phyloP scores from a whole-genome alignment of 2,888 invertebrate genomes.

The Onchidella celtica region DNA sequence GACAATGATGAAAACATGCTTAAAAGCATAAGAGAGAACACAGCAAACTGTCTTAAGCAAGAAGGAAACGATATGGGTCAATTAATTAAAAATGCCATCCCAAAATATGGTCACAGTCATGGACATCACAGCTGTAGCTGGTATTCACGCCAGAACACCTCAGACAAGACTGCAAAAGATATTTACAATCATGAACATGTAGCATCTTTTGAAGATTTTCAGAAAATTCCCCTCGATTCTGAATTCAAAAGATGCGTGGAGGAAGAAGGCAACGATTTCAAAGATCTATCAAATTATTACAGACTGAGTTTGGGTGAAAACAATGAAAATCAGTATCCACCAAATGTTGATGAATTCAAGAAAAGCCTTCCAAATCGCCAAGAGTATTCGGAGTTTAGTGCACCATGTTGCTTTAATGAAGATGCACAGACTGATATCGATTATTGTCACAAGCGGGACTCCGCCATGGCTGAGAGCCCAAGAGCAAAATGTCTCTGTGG shows the following conservation, averaged over 20 bases:
- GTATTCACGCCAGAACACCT: constrained; percentile 45
- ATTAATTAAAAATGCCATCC: background rate
- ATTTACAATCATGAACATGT: constrained; percentile 49
- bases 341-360: no score
- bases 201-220: constrained; percentile 10
- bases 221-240: constrained; percentile 32
- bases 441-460: no score
- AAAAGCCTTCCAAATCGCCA: no score
- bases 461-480: no score
- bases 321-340: no score
- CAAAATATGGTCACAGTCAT: background rate
- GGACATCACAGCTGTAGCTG: constrained; percentile 39
- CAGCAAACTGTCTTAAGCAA: background rate
- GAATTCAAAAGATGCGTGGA: constrained; percentile 45
- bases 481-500: no score
- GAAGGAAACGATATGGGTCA: background rate
- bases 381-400: no score
- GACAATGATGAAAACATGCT: background rate
- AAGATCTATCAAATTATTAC: no score
- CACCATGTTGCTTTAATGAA: no score
- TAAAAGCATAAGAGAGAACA: background rate
- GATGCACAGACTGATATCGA: no score
- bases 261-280: constrained; percentile 47
- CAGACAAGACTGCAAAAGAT: constrained; percentile 46
- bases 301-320: no score